Evolutionary conservation across 2,113 vertebrate genomes (phyloP), one percentile per base, ranked within the genome.

Genomic region (Oplegnathus fasciatus): DNA sequence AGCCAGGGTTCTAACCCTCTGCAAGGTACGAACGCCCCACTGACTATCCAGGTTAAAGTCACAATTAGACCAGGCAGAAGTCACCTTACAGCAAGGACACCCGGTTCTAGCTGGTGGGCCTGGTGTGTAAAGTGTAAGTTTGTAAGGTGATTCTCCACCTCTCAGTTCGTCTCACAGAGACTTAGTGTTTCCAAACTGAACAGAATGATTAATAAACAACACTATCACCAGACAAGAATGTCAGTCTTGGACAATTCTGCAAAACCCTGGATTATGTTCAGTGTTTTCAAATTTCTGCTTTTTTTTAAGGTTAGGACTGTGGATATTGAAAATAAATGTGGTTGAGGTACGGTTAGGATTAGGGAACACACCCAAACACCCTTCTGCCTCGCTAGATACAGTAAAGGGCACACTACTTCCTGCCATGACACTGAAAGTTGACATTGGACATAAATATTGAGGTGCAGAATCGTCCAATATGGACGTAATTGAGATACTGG

Each of bases 31-130:
- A 92, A 93, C 89, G 93, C 90, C 90, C 93, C 92, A 92, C 78
- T 94, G 93, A 89, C 83, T 91, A 93, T 91, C 86, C 89, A 91
- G 93, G 89, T 90, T 93, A 90, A 82, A 91, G 90, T 92, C 90
- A 92, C 88, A 88, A 85, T 79, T 75, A 87, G 80, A 30, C 30
- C 87, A 77, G 72, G 52, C 70, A 75, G 81, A 91, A 92, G 92
- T 92, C 91, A 90, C 86, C 86, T 91, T 65, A 82, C 46, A 55
- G 52, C 91, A 92, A 91, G 90, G 91, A 88, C 89, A 26, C 30
- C 71, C 65, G 86, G 7, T 66, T 64, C n/a, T 60, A 71, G 82
- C 75, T 64, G 70, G 14, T 60, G 77, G 71, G 78, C 67, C 73
- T 28, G 37, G 6, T 55, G 55, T 64, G 75, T 40, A 32, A 81